Percentiles rank a stretch among this genome's conserved stretches.
These are phyloP conservation scores for Heterodera filipjevi DNA, from an alignment of 2,888 invertebrate genomes.

Conservation along the genomic window DNA sequence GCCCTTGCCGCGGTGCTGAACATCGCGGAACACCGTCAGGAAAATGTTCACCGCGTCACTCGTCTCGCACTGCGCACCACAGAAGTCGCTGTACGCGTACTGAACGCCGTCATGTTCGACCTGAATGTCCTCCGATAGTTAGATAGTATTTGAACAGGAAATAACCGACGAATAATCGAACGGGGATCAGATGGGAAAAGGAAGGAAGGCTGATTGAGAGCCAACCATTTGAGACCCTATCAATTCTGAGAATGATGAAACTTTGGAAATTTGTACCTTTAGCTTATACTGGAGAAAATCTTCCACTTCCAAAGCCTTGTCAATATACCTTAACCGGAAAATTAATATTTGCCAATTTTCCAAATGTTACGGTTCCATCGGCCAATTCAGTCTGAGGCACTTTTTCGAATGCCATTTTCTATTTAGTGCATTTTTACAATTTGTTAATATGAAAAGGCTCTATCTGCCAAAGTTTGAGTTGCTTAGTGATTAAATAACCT, in stretches of 20 bases:
- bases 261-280: constrained; percentile 35
- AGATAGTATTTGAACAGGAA: too few relatives aligned
- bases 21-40: constrained; percentile 62
- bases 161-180: too few relatives aligned
- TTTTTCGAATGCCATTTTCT: too few relatives aligned
- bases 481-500: too few relatives aligned
- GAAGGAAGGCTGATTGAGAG: too few relatives aligned
- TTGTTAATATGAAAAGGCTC: too few relatives aligned
- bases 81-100: constrained; percentile 63
- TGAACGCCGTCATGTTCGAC: constrained; percentile 50
- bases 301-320: constrained; percentile 62
- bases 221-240: too few relatives aligned
- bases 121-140: neutral
- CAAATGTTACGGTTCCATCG: too few relatives aligned
- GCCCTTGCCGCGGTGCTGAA: constrained; percentile 50
- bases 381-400: too few relatives aligned
- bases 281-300: constrained; percentile 63
- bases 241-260: neutral
- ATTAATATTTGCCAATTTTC: neutral
- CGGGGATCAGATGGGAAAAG: too few relatives aligned
- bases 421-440: too few relatives aligned
- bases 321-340: constrained; percentile 54
- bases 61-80: constrained; percentile 65
- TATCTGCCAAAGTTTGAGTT: neutral
- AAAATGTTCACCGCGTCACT: constrained; percentile 63